A percentile compares a stretch with the other conserved stretches of the same genome.
Evolutionary conservation across 2,113 vertebrate genomes (phyloP).

Genomic region (Pterophyllum scalare): DNA sequence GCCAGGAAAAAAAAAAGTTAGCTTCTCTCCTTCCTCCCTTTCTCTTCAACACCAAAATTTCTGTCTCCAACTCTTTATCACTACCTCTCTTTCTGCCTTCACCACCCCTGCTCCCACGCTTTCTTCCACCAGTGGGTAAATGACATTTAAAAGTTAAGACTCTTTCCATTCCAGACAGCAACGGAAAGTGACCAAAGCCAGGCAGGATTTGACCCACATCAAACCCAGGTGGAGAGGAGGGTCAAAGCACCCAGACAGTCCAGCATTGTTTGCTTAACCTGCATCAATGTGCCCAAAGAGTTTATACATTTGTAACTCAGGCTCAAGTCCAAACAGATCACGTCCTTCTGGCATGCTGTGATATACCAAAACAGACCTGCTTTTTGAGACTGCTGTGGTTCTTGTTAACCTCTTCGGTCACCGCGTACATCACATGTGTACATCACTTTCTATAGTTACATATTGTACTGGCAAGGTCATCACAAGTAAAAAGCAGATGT

Average conservation of each 20-base stretch:
- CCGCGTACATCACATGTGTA: no score
- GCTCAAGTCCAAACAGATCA: not conserved
- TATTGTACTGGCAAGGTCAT: no score
- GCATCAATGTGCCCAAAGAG: not conserved
- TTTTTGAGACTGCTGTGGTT: not conserved
- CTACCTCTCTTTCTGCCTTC: not conserved
- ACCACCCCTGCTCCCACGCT: not conserved
- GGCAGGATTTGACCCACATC: not conserved
- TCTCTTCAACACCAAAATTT: not conserved
- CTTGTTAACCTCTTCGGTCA: not conserved
- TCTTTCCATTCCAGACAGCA: not conserved
- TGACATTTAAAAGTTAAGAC: constrained; percentile 5
- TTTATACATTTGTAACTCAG: not conserved
- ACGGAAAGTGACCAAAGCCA: not conserved
- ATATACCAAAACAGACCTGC: not conserved
- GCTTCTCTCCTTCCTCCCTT: not conserved
- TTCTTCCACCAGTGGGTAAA: not conserved
- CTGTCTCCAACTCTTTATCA: not conserved
- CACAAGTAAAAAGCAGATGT: no score
- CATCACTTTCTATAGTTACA: no score
- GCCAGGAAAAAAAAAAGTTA: not conserved
- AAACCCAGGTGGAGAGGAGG: not conserved
- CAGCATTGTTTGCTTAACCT: not conserved
- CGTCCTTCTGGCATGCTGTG: not conserved
- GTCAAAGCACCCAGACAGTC: not conserved